These are phyloP conservation scores for Discoglossus pictus DNA, from an alignment of 2,797 vertebrate species.

Conservation along the genomic window DNA sequence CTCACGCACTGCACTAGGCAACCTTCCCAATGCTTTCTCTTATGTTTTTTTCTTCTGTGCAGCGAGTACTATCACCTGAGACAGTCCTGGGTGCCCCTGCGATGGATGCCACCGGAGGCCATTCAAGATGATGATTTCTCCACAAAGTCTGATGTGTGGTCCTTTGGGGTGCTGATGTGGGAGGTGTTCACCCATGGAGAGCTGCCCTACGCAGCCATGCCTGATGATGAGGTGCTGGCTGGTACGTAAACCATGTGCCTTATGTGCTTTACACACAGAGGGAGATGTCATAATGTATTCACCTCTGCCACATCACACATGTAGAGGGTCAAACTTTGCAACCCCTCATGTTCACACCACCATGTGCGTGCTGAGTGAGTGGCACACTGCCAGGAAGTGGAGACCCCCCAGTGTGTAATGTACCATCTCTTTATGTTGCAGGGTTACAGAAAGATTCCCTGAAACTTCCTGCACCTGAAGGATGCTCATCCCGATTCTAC, in stretches of 20 bases:
- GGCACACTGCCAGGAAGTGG: too few relatives aligned
- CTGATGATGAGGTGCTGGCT: constrained; percentile 87
- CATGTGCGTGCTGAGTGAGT: too few relatives aligned
- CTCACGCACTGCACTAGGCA: too few relatives aligned
- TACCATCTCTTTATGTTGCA: constrained; percentile 55
- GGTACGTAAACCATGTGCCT: constrained; percentile 68
- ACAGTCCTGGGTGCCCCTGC: constrained; percentile 91
- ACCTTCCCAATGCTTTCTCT: neutral
- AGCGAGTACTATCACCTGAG: constrained; percentile 95
- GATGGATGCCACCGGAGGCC: constrained; percentile 92
- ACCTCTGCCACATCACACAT: too few relatives aligned
- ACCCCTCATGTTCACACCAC: too few relatives aligned
- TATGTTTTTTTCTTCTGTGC: neutral
- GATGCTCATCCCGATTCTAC: constrained; percentile 86
- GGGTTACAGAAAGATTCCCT: constrained; percentile 84
- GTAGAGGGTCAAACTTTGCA: too few relatives aligned
- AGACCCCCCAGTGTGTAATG: too few relatives aligned
- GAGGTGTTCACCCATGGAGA: constrained; percentile 92
- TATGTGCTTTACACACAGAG: too few relatives aligned
- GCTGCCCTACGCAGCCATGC: constrained; percentile 81
- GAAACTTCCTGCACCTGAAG: constrained; percentile 80
- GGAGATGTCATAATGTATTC: too few relatives aligned
- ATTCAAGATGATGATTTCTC: constrained; percentile 93
- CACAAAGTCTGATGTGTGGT: constrained; percentile 93
- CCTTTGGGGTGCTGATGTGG: constrained; percentile 95